Percentiles rank a stretch among this genome's conserved stretches.
Conservation (phyloP, 2,888 invertebrate genomes). For the Bombyx huttoni region DNA sequence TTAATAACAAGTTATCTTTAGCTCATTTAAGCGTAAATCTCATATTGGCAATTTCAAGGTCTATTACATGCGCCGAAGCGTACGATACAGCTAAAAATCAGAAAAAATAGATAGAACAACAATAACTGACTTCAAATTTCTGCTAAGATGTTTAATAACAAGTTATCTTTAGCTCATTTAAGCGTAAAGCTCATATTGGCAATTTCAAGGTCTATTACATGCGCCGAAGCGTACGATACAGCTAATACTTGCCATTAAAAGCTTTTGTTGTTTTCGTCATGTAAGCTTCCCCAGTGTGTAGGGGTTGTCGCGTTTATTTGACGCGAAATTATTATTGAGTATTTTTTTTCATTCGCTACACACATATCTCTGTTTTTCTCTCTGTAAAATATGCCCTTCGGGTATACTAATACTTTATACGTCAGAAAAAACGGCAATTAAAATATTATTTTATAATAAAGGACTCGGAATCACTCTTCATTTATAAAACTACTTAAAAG, state of each 20-base stretch:
- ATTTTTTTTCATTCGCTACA: conserved; percentile 40
- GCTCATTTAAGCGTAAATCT: background rate
- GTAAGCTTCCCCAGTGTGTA: conserved; percentile 26
- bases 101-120: no score
- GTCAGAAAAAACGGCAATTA: no score
- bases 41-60: conserved; percentile 43
- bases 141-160: no score
- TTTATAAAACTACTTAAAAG: conserved; percentile 4
- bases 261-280: conserved; percentile 49
- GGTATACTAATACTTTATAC: conserved; percentile 26
- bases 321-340: conserved; percentile 51
- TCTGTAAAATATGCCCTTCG: conserved; percentile 41
- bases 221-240: conserved; percentile 33
- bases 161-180: background rate
- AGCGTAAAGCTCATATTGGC: conserved; percentile 10
- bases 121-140: no score
- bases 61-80: conserved; percentile 53
- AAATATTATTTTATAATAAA: no score
- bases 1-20: no score
- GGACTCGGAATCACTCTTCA: conserved; percentile 10
- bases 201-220: conserved; percentile 62
- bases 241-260: conserved; percentile 63
- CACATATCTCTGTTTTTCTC: conserved; percentile 40
- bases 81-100: conserved; percentile 30
- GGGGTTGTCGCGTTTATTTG: conserved; percentile 38